Conservation (phyloP, 2,113 vertebrate genomes). For the Centropristis striata region DNA sequence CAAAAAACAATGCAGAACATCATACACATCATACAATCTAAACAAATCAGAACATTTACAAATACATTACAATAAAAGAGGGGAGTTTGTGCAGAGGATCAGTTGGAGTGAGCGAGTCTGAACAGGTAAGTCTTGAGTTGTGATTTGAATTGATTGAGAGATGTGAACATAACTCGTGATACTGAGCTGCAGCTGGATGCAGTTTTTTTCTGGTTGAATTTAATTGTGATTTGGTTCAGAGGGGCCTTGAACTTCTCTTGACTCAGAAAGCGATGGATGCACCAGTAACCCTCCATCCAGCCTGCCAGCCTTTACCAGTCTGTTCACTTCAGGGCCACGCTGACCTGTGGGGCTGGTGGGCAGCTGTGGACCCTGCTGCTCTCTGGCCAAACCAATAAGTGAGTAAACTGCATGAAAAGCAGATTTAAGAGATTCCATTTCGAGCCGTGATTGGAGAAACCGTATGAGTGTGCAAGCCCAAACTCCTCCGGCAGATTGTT, state of each 20-base stretch:
- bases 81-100: no score
- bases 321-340: constrained; percentile 31
- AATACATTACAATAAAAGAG: no score
- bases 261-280: neutral
- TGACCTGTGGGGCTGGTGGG: constrained; percentile 20
- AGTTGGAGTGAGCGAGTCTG: no score
- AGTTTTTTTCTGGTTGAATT: neutral
- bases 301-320: constrained; percentile 15
- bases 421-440: constrained; percentile 6
- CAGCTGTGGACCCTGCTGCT: constrained; percentile 37
- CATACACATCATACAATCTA: no score
- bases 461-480: neutral
- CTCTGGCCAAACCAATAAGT: constrained; percentile 33
- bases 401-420: constrained; percentile 41
- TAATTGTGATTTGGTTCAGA: neutral
- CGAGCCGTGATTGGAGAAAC: constrained; percentile 12
- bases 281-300: neutral
- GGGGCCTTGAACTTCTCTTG: neutral
- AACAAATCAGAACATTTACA: no score
- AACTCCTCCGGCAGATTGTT: constrained; percentile 24
- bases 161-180: neutral
- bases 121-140: no score
- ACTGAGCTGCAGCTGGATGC: neutral
- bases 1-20: no score
- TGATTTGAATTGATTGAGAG: neutral